Evolutionary conservation across 1,140 invertebrate genomes (phyloP).

Genomic region (Papilio dardanus): DNA sequence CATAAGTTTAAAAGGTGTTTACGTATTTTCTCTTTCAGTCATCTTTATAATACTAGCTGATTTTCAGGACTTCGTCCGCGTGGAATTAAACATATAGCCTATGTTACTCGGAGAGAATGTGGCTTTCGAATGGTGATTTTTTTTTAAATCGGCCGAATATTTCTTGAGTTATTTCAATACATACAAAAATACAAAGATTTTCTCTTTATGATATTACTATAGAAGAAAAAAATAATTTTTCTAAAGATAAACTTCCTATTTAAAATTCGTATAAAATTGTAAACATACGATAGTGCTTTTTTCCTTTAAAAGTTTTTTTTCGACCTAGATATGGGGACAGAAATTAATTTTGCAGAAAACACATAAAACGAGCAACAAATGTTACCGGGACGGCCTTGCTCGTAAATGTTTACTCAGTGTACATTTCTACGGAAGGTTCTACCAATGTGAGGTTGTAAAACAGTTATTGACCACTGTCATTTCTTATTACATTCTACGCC

Average conservation of each 20-base stretch:
- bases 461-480: not conserved
- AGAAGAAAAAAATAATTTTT: no score
- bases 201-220: no score
- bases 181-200: no score
- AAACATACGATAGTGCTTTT: not conserved
- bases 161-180: no score
- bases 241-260: no score
- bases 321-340: not conserved
- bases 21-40: not conserved
- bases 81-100: no score
- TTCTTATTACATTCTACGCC: not conserved
- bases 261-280: not conserved
- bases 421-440: not conserved
- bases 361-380: constrained; percentile 6
- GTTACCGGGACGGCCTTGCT: not conserved
- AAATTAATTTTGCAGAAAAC: not conserved
- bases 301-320: not conserved
- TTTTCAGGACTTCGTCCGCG: no score
- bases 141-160: no score
- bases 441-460: not conserved
- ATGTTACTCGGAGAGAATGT: no score
- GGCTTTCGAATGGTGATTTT: no score
- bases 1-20: not conserved
- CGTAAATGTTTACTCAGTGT: constrained; percentile 27
- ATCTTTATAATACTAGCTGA: no score